Percentiles rank a stretch among this genome's conserved stretches.
Conservation (phyloP, 2,113 vertebrate genomes). For the Taxidea taxus region DNA sequence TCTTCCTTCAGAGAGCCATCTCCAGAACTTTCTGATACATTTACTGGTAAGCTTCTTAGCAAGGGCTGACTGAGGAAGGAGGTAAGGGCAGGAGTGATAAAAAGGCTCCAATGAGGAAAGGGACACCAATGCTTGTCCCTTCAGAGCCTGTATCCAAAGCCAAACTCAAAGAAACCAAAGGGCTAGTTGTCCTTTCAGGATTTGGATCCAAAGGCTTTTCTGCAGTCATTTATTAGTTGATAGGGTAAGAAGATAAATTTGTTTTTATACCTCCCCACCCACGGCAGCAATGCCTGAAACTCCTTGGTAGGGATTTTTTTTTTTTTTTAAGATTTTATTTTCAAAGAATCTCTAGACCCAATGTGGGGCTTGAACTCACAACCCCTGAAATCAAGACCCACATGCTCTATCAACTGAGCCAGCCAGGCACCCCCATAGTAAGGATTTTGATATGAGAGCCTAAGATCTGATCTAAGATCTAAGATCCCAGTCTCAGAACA, state of each 20-base stretch:
- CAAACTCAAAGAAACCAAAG: not conserved
- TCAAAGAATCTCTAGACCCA: not conserved
- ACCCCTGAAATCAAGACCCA: not conserved
- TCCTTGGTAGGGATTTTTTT: not conserved
- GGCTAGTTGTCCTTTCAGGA: not conserved
- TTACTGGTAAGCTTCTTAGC: not conserved
- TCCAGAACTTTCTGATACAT: not conserved
- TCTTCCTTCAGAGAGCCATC: not conserved
- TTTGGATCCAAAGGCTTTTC: not conserved
- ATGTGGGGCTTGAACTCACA: not conserved
- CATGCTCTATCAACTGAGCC: not conserved
- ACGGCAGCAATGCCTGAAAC: not conserved
- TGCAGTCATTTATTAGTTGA: not conserved
- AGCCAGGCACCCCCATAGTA: not conserved
- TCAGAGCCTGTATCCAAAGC: not conserved
- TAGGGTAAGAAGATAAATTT: not conserved
- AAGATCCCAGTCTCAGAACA: not conserved
- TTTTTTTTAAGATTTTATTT: not conserved
- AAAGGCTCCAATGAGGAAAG: not conserved
- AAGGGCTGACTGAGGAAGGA: not conserved
- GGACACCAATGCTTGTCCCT: not conserved
- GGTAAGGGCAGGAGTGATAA: not conserved
- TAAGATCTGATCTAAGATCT: too few relatives aligned
- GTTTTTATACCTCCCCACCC: not conserved
- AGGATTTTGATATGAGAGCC: not conserved